A percentile compares a stretch with the other conserved stretches of the same genome.
These are phyloP conservation scores for Aepyceros melampus DNA, from an alignment of 2,113 vertebrate species.

Conservation along the genomic window DNA sequence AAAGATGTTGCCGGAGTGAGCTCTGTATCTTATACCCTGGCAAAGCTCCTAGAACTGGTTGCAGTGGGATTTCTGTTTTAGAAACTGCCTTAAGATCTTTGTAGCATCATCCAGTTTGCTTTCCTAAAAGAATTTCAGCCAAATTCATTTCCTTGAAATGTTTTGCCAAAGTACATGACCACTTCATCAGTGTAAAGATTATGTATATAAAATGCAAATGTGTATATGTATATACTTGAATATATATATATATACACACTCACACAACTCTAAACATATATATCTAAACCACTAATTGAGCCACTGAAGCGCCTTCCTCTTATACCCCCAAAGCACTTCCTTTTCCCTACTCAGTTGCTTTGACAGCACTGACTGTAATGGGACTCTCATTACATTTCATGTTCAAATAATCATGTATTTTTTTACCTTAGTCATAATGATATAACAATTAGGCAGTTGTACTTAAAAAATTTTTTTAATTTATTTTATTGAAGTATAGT, in stretches of 20 bases:
- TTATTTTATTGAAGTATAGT: neutral
- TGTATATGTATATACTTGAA: neutral
- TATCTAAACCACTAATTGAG: neutral
- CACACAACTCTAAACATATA: neutral
- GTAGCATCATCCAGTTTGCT: slow-evolving; percentile 21
- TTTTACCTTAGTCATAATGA: slow-evolving; percentile 30
- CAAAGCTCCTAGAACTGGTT: slow-evolving; percentile 49
- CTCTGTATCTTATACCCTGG: slow-evolving; percentile 37
- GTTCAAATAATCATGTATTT: slow-evolving; percentile 38
- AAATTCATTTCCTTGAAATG: slow-evolving; percentile 26
- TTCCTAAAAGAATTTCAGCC: slow-evolving; percentile 47
- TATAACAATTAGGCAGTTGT: neutral
- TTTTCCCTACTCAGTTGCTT: neutral
- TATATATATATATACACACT: neutral
- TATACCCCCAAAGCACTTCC: neutral
- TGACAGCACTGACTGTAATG: slow-evolving; percentile 29
- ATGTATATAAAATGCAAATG: neutral
- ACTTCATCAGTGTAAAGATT: slow-evolving; percentile 21
- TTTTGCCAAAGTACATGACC: slow-evolving; percentile 39
- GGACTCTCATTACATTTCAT: slow-evolving; percentile 37
- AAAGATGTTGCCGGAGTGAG: neutral
- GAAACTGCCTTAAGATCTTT: slow-evolving; percentile 45
- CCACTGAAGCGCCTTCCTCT: neutral
- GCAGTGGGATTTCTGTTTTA: slow-evolving; percentile 54
- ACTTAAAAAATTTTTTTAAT: neutral